A percentile compares a stretch with the other conserved stretches of the same genome.
Conservation (phyloP, 1,140 invertebrate genomes). For the Leptonema lineaticorne region DNA sequence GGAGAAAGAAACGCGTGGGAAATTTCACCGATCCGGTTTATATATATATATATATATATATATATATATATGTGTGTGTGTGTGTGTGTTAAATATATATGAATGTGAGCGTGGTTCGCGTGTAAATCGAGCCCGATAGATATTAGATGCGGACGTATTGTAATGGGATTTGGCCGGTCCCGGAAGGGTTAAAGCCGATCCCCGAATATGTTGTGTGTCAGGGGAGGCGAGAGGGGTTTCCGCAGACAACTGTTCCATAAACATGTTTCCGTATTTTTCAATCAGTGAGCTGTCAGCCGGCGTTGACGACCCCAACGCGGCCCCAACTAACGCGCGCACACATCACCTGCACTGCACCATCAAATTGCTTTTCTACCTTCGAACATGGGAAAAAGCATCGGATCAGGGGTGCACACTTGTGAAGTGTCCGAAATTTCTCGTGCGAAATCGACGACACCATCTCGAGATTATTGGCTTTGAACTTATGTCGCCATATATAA, state of each 20-base stretch:
- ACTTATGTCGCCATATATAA: too few species aligned
- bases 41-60: too few species aligned
- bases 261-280: conserved; percentile 60
- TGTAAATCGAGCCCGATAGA: conserved; percentile 12
- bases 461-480: too few species aligned
- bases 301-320: conserved; percentile 54
- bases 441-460: not conserved
- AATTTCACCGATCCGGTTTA: not conserved
- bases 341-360: conserved; percentile 50
- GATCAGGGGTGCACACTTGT: not conserved
- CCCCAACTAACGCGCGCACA: conserved; percentile 20
- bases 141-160: conserved; percentile 19
- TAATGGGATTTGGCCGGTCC: conserved; percentile 15
- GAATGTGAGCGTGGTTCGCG: not conserved
- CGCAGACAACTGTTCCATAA: conserved; percentile 49
- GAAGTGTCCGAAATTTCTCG: not conserved
- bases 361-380: conserved; percentile 59
- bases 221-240: conserved; percentile 12
- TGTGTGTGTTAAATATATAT: not conserved
- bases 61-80: not conserved
- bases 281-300: conserved; percentile 60
- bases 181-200: conserved; percentile 17
- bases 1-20: not conserved
- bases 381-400: conserved; percentile 18
- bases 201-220: not conserved